Conservation (phyloP, 2,797 vertebrate genomes). For the Hippoglossus hippoglossus region DNA sequence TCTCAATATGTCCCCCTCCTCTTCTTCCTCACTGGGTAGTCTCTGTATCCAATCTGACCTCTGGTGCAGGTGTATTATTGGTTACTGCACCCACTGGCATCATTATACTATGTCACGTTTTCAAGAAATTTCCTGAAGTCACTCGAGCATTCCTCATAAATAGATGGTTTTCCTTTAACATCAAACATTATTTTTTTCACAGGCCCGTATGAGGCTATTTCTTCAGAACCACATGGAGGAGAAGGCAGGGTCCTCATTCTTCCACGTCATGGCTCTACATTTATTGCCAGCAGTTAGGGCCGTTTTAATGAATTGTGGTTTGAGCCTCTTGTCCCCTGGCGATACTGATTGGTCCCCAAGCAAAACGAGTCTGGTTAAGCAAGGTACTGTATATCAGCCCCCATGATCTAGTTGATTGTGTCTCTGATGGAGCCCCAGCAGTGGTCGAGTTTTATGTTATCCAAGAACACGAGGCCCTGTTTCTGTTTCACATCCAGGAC, state of each 20-base stretch:
- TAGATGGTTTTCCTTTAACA: background rate
- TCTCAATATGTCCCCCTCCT: background rate
- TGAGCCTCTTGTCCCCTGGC: background rate
- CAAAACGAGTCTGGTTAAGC: background rate
- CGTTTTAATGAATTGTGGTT: slow-evolving; percentile 8
- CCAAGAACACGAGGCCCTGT: background rate
- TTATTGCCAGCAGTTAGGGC: slow-evolving; percentile 10
- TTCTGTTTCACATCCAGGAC: slow-evolving; percentile 4
- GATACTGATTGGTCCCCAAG: slow-evolving; percentile 6
- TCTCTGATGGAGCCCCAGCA: background rate
- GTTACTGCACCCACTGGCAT: background rate
- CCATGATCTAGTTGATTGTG: slow-evolving; percentile 1
- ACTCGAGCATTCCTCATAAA: background rate
- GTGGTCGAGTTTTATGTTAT: background rate
- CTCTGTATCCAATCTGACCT: background rate
- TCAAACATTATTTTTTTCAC: background rate
- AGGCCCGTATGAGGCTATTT: background rate
- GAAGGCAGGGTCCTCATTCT: background rate
- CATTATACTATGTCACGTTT: background rate
- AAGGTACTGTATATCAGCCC: background rate
- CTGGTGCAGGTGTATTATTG: background rate
- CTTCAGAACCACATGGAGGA: background rate
- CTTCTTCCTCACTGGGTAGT: background rate
- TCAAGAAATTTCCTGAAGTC: background rate
- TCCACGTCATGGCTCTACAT: background rate